These are phyloP conservation scores for Ooceraea biroi DNA, from an alignment of 1,140 invertebrate species.

Conservation along the genomic window DNA sequence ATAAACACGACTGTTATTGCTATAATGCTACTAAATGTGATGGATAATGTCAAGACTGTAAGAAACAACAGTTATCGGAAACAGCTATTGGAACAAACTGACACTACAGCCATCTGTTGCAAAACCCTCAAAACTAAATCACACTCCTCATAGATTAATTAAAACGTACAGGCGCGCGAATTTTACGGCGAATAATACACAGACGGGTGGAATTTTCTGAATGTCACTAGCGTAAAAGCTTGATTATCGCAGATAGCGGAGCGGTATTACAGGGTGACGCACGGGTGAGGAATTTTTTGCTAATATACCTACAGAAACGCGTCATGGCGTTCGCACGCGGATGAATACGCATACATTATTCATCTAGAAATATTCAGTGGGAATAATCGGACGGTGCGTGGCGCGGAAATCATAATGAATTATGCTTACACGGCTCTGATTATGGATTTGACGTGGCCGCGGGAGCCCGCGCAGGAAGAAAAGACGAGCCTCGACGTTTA, in stretches of 20 bases:
- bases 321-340: not conserved
- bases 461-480: constrained; percentile 32
- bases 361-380: constrained; percentile 35
- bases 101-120: no score
- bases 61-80: no score
- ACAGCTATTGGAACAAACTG: no score
- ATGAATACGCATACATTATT: constrained; percentile 53
- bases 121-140: no score
- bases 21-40: no score
- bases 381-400: constrained; percentile 49
- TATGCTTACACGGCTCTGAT: constrained; percentile 47
- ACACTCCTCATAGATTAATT: not conserved
- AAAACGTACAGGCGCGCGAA: not conserved
- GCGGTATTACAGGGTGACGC: not conserved
- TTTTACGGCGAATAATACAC: constrained; percentile 1
- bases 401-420: constrained; percentile 42
- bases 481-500: constrained; percentile 57
- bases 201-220: not conserved
- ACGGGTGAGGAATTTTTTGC: not conserved
- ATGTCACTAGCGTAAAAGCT: not conserved
- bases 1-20: no score
- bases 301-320: not conserved
- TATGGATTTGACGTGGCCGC: constrained; percentile 41
- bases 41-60: no score
- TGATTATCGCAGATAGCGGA: not conserved